Evolutionary conservation across 2,797 vertebrate species (phyloP), one percentile per base, ranked within the genome.

Genomic region (Chaenodraco wilsoni): DNA sequence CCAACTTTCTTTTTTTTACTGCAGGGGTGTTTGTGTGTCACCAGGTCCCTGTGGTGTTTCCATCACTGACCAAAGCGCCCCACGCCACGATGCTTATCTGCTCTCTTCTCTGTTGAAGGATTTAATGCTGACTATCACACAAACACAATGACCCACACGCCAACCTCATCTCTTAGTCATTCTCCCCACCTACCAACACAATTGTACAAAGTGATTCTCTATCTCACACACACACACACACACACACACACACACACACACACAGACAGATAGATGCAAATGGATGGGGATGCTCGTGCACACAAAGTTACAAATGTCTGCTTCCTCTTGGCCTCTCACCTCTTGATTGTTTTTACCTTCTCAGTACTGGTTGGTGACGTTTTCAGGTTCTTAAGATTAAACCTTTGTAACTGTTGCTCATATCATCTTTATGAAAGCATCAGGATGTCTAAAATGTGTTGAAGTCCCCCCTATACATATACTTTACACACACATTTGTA

Each of bases 61-160:
- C 70, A 77, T 65, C 33, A 55, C 17, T 78, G 74, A 72, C 52
- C 61, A 72, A 72, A 74, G 65, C 27, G 17, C 17, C 54, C 58
- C 59, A 58, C 33, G 56, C 49, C 27, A 69, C 40, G 65, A 12
- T 45, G 52, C 45, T 70, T 37, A 69, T 78, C 69, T 76, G 27
- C n/a, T 66, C 45, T 78, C 57, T 50, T 77, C 56, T 65, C 23
- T 70, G 81, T 60, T 82, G 82, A 88, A 44, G 8, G 72, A 87
- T 86, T 87, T 79, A 82, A 73, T 31, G n/a, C n/a, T 15, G 27
- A 65, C 55, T 21, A 51, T 66, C 41, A 33, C 33, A 37, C 33
- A 5, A 44, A 52, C 72, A 54, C 23, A 67, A 44, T 69, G 54
- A 74, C 65, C 50, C 61, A 62, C 69, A 44, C 55, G 66, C 41